Evolutionary conservation across 1,140 invertebrate genomes (phyloP).

Genomic region (Drosophila auraria): DNA sequence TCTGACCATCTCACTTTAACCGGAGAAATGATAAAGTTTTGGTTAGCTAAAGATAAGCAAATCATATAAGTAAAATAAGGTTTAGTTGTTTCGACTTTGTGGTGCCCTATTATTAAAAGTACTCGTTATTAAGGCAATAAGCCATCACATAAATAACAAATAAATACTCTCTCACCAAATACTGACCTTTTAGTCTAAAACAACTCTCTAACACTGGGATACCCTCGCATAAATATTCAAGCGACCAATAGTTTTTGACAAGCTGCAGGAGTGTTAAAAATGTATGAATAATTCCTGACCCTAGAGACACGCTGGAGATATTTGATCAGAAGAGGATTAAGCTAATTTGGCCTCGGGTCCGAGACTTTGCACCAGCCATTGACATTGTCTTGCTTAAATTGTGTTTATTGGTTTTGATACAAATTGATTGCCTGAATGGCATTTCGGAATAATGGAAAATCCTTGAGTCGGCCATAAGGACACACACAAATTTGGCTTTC

Average conservation of each 20-base stretch:
- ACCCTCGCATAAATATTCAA: constrained; percentile 39
- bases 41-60: constrained; percentile 18
- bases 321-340: constrained; percentile 24
- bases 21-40: constrained; percentile 11
- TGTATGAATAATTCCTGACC: constrained; percentile 34
- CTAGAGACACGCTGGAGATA: constrained; percentile 1
- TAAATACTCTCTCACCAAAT: too few relatives aligned
- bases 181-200: too few relatives aligned
- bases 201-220: neutral
- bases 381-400: constrained; percentile 44
- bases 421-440: constrained; percentile 59
- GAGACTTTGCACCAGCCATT: constrained; percentile 4
- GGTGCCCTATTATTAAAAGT: neutral
- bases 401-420: constrained; percentile 54
- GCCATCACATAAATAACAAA: neutral
- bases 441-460: constrained; percentile 47
- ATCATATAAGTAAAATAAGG: neutral
- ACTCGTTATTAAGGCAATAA: neutral
- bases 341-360: constrained; percentile 32
- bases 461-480: constrained; percentile 29
- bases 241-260: constrained; percentile 25
- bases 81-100: neutral
- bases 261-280: constrained; percentile 31
- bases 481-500: constrained; percentile 33
- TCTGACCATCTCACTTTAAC: constrained; percentile 24